phyloP scores from a whole-genome alignment of 2,888 invertebrate species.

The Polyommatus iphigenia region DNA sequence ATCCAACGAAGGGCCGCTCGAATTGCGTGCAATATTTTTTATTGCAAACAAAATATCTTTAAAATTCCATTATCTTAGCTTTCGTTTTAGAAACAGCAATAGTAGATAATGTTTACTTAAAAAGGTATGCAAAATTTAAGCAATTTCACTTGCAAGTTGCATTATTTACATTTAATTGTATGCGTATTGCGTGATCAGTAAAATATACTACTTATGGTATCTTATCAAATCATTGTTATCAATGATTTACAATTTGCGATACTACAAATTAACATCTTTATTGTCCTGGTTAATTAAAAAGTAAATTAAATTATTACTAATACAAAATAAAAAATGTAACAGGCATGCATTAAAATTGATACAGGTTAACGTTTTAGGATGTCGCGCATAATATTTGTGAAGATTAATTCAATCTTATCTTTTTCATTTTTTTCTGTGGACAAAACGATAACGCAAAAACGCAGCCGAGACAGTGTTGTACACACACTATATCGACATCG shows the following conservation, averaged over 20 bases:
- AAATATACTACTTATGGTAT: not conserved
- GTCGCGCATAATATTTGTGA: not conserved
- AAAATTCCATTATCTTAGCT: too few relatives aligned
- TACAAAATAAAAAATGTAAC: not conserved
- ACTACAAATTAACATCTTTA: not conserved
- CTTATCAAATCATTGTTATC: constrained; percentile 9
- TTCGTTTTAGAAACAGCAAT: too few relatives aligned
- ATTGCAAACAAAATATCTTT: too few relatives aligned
- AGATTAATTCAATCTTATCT: constrained; percentile 24
- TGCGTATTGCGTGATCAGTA: not conserved
- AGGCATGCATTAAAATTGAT: not conserved
- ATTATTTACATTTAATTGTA: not conserved
- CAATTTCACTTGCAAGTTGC: not conserved
- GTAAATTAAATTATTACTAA: not conserved
- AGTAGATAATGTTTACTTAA: too few relatives aligned
- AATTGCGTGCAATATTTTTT: too few relatives aligned
- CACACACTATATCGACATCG: not conserved
- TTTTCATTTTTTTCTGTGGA: constrained; percentile 8
- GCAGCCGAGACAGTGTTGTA: not conserved
- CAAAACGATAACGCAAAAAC: constrained; percentile 1
- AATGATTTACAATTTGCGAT: not conserved
- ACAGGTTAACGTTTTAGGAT: not conserved
- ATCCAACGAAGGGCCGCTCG: too few relatives aligned
- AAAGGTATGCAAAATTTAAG: not conserved
- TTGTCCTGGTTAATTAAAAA: not conserved